phyloP scores from a whole-genome alignment of 2,888 invertebrate genomes.

The Rhynchonema sp. region DNA sequence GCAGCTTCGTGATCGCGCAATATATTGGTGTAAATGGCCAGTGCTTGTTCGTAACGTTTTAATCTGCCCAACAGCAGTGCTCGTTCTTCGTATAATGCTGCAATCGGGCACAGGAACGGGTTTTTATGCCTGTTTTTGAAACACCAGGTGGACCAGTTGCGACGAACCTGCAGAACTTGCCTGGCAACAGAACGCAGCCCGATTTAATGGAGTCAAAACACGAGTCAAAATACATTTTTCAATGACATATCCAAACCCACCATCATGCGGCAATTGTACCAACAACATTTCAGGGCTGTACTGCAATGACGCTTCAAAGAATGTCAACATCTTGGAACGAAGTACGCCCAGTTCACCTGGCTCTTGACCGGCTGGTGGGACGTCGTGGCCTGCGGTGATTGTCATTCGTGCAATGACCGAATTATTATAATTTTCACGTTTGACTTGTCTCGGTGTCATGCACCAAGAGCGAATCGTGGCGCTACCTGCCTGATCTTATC shows the following conservation, averaged over 20 bases:
- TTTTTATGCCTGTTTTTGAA: background rate
- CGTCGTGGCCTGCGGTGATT: slow-evolving; percentile 31
- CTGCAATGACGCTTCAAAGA: slow-evolving; percentile 55
- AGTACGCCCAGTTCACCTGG: slow-evolving; percentile 39
- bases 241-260: slow-evolving; percentile 14
- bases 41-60: slow-evolving; percentile 71
- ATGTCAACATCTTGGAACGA: slow-evolving; percentile 48
- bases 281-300: slow-evolving; percentile 71
- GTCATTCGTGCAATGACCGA: too few relatives aligned
- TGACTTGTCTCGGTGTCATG: too few relatives aligned
- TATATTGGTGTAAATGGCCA: slow-evolving; percentile 73
- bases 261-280: slow-evolving; percentile 60
- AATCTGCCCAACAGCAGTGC: slow-evolving; percentile 79
- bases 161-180: too few relatives aligned
- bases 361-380: slow-evolving; percentile 30
- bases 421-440: too few relatives aligned
- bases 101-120: slow-evolving; percentile 4
- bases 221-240: too few relatives aligned
- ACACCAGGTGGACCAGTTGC: background rate
- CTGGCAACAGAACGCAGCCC: too few relatives aligned
- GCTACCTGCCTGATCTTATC: too few relatives aligned
- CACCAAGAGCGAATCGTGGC: too few relatives aligned
- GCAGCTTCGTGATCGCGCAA: slow-evolving; percentile 63
- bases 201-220: too few relatives aligned
- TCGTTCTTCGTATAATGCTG: slow-evolving; percentile 64